These are phyloP conservation scores for Myotis myotis DNA, from an alignment of 2,797 vertebrate genomes.

Conservation along the genomic window DNA sequence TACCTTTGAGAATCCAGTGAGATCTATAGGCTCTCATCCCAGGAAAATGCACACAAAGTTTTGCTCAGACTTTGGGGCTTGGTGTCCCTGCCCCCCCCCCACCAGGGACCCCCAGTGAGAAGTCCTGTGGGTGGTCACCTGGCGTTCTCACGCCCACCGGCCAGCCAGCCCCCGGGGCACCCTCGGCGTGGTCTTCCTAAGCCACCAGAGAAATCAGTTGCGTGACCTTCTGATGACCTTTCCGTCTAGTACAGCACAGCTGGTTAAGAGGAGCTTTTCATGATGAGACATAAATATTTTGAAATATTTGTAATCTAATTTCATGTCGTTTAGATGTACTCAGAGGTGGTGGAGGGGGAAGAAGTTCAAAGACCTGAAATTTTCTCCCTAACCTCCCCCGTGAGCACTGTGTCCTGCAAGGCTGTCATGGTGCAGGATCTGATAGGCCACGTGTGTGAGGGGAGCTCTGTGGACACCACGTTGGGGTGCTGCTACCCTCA, in stretches of 20 bases:
- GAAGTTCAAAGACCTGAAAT: not conserved
- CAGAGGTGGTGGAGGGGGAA: not conserved
- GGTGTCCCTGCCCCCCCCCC: rapidly evolving
- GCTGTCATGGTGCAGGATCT: not conserved
- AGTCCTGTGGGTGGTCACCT: not conserved
- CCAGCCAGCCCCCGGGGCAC: too few species aligned
- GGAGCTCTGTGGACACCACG: rapidly evolving
- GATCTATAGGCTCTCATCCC: not conserved
- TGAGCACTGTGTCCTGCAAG: not conserved
- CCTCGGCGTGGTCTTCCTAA: not conserved
- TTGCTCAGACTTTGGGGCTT: not conserved
- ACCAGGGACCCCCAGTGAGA: rapidly evolving
- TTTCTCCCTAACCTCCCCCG: not conserved
- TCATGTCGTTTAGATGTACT: not conserved
- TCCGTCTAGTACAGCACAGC: not conserved
- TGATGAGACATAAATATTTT: not conserved
- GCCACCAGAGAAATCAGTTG: not conserved
- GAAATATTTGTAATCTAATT: not conserved
- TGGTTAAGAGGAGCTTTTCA: not conserved
- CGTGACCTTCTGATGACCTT: not conserved
- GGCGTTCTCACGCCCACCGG: not conserved
- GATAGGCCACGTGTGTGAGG: rapidly evolving
- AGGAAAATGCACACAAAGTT: not conserved
- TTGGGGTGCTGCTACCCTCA: rapidly evolving
- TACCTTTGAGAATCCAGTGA: not conserved